A percentile compares a stretch with the other conserved stretches of the same genome.
phyloP scores from a whole-genome alignment of 2,888 invertebrate species.

The Calephelis perditalis region DNA sequence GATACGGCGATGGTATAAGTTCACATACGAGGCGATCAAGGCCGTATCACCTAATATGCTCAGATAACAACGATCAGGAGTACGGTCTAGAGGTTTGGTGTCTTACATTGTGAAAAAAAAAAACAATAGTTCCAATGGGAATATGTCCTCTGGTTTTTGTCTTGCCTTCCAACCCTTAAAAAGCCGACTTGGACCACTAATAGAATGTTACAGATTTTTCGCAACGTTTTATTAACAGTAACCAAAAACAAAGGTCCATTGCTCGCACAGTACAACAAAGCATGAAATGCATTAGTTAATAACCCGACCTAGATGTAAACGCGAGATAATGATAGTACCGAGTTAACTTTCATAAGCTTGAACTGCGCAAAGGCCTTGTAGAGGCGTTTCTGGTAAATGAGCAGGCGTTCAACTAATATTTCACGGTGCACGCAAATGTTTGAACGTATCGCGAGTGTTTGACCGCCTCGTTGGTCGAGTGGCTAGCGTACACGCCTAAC shows the following conservation, averaged over 20 bases:
- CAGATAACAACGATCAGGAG: no score
- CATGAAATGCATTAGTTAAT: constrained; percentile 24
- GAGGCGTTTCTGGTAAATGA: constrained; percentile 22
- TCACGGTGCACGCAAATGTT: constrained; percentile 10
- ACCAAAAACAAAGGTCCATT: constrained; percentile 3
- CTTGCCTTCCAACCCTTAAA: no score
- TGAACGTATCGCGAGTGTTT: constrained; percentile 7
- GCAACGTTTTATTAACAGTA: neutral
- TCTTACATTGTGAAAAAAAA: no score
- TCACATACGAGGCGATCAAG: no score
- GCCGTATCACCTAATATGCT: no score
- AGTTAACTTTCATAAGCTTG: constrained; percentile 27
- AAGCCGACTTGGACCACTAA: no score
- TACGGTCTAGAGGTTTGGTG: no score
- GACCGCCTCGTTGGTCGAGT: neutral
- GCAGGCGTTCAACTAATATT: constrained; percentile 18
- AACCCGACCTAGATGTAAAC: constrained; percentile 27
- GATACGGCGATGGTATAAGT: no score
- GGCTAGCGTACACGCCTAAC: no score
- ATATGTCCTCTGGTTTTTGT: no score
- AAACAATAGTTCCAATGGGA: no score
- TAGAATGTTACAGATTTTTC: neutral
- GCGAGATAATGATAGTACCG: constrained; percentile 22
- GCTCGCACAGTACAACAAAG: constrained; percentile 17
- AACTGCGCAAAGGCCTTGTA: constrained; percentile 24